A percentile compares a stretch with the other conserved stretches of the same genome.
phyloP scores from a whole-genome alignment of 2,888 invertebrate species.

The Agriopis leucophaearia region DNA sequence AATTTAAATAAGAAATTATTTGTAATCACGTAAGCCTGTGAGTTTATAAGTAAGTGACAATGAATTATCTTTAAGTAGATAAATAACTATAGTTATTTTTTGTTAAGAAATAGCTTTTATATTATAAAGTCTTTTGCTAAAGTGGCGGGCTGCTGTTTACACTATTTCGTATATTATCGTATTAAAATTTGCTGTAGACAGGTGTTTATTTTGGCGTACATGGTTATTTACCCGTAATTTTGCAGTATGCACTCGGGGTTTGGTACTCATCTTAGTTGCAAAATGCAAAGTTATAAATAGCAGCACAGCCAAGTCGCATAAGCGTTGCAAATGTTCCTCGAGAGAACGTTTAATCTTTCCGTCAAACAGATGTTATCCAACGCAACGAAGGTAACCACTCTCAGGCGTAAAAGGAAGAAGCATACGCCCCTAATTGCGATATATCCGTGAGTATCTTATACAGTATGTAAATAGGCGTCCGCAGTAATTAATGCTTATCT shows the following conservation, averaged over 20 bases:
- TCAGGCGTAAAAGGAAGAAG: constrained; percentile 79
- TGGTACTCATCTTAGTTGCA: constrained; percentile 14
- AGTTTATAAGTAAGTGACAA: constrained; percentile 18
- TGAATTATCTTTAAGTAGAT: background rate
- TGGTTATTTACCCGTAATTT: background rate
- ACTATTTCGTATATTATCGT: too few species aligned
- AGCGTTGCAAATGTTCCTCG: constrained; percentile 62
- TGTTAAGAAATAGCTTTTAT: too few species aligned
- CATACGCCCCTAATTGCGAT: constrained; percentile 83
- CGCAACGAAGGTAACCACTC: constrained; percentile 66
- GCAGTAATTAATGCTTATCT: constrained; percentile 85
- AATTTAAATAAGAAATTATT: constrained; percentile 32
- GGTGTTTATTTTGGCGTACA: background rate
- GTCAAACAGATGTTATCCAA: constrained; percentile 79
- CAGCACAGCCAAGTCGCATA: constrained; percentile 24
- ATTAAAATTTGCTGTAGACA: background rate
- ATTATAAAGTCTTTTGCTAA: too few species aligned
- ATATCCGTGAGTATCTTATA: constrained; percentile 79
- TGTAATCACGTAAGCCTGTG: background rate
- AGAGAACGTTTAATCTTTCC: constrained; percentile 73
- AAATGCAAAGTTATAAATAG: constrained; percentile 24
- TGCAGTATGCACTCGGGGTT: background rate
- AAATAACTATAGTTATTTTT: too few species aligned
- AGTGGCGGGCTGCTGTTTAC: too few species aligned
- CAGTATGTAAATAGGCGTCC: constrained; percentile 84